These are phyloP conservation scores for Struthidea cinerea DNA, from an alignment of 2,113 vertebrate species.

Conservation along the genomic window DNA sequence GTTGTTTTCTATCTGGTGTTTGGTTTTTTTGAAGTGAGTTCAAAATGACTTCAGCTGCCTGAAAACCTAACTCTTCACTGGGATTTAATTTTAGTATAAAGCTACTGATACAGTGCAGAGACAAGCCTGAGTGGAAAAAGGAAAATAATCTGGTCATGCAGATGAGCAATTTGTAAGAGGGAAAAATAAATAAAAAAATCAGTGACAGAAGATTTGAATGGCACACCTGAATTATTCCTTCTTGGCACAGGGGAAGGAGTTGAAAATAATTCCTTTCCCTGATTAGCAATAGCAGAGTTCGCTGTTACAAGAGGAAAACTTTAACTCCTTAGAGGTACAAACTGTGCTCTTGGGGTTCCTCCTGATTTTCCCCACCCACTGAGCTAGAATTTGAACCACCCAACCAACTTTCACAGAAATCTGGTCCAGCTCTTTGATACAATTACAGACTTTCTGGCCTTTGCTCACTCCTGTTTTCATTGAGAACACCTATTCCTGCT, in stretches of 20 bases:
- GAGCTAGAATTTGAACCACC: background rate
- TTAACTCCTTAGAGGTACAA: background rate
- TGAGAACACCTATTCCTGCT: background rate
- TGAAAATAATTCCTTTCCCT: background rate
- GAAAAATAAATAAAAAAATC: background rate
- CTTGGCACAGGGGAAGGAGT: background rate
- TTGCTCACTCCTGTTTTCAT: background rate
- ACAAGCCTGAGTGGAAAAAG: background rate
- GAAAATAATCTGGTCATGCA: background rate
- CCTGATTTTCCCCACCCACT: background rate
- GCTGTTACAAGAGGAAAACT: background rate
- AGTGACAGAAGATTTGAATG: background rate
- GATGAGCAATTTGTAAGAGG: background rate
- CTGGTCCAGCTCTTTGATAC: background rate
- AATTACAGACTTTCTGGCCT: background rate
- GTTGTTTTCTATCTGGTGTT: fast-evolving
- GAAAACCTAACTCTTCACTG: background rate
- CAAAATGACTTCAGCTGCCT: background rate
- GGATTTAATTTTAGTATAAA: background rate
- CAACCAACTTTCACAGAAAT: background rate
- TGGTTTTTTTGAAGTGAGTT: background rate
- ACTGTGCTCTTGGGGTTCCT: background rate
- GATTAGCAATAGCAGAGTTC: background rate
- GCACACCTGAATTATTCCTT: background rate
- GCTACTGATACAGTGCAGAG: background rate